Base-by-base conservation (phyloP, 2,797 vertebrate genomes). In the Myiothlypis coronata region DNA sequence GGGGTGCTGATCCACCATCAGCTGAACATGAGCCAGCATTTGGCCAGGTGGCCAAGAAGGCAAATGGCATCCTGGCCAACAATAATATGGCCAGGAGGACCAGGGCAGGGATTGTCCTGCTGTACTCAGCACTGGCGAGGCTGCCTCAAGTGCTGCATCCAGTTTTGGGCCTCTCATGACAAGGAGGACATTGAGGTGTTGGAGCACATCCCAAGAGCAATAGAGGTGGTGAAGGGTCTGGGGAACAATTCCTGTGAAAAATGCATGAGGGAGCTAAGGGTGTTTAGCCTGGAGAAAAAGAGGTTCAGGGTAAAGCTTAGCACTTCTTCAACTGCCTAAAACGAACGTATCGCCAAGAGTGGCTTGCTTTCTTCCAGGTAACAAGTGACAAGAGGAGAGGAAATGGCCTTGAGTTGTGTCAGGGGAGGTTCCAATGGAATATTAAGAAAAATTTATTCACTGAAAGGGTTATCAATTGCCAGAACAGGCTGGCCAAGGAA, bases 21-120 rank as follows among this genome's bases (percentile, higher is more conserved):
- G 41, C 35, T 35, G 26, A 69, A 35, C 35, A 14, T 6, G 11
- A 75, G 47, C 11, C 35, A 35, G 32, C 2, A 0, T 24, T 34
- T 23, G 7, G 2, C 19, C 32, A 47, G 18, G 26, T 28, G 12
- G 18, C 7, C 53, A 60, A 35, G 9, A 47, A 20, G 10, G 8
- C 18, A 7, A 49, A 0, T 14, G 6, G 32, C 11, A 75, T 35
- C 15, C 11, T 43, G 15, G 9, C 6, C 44, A 72, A 34, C 10
- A 65, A 10, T 0, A 35, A 17, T 14, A 22, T 8, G 12, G 47
- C 3, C 34, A 68, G 30, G 12, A 68, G 30, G 34, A 61, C 22
- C 15, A 60, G 15, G 4, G 11, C 26, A 75, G 3, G 0, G 21
- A 52, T 6, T 21, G 6, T 26, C 14, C 14, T 5, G 0, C 46